Conservation (phyloP, 2,797 vertebrate species). For the Chaetophractus vellerosus region DNA sequence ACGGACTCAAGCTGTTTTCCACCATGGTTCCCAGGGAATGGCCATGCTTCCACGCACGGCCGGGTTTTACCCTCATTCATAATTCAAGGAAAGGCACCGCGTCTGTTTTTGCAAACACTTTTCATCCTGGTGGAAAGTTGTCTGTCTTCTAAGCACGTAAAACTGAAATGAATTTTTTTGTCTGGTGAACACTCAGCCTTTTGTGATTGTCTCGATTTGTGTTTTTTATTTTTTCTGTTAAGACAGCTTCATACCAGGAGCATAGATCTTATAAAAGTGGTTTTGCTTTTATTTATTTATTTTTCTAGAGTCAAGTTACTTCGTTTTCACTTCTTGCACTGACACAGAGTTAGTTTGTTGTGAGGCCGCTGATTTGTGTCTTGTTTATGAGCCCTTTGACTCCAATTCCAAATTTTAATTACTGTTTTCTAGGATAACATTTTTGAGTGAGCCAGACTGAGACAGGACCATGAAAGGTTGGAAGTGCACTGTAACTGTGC, state of each 20-base stretch:
- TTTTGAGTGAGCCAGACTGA: not conserved
- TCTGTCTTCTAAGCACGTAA: conserved; percentile 49
- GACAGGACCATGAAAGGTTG: not conserved
- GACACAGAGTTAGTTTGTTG: not conserved
- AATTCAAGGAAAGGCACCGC: not conserved
- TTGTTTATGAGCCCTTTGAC: not conserved
- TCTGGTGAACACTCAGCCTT: not conserved
- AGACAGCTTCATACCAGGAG: not conserved
- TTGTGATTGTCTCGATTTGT: not conserved
- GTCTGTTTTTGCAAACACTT: conserved; percentile 57
- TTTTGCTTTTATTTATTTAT: not conserved
- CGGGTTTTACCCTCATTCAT: conserved; percentile 15
- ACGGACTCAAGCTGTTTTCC: conserved; percentile 18
- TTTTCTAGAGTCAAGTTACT: not conserved
- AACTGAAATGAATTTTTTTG: conserved; percentile 23
- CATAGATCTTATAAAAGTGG: not conserved
- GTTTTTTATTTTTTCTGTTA: not conserved
- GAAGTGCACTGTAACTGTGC: not conserved
- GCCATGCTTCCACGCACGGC: not conserved
- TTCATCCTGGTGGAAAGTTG: not conserved
- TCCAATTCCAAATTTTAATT: conserved; percentile 5
- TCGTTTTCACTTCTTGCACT: not conserved
- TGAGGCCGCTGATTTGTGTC: not conserved
- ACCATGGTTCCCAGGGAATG: not conserved
- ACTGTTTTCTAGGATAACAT: not conserved